These are phyloP conservation scores for Leptoteleia sp. DNA, from an alignment of 1,140 invertebrate species.

Conservation along the genomic window DNA sequence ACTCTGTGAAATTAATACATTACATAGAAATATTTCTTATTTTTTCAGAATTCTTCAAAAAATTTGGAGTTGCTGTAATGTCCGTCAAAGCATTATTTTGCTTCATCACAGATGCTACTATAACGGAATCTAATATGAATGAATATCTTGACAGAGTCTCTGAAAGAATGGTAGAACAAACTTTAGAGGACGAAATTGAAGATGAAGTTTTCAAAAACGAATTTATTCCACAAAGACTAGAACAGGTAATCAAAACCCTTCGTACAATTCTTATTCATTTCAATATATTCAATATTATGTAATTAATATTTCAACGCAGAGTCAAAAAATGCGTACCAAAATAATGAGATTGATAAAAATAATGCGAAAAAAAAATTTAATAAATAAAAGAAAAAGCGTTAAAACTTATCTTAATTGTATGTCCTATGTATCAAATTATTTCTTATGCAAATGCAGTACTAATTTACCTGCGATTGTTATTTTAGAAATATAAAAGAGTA, in stretches of 20 bases:
- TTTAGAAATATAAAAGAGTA: conserved; percentile 4
- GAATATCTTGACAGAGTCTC: conserved; percentile 88
- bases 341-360: no score
- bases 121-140: conserved; percentile 92
- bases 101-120: conserved; percentile 95
- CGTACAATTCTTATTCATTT: neutral
- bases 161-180: conserved; percentile 84
- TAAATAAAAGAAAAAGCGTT: no score
- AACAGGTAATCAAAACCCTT: conserved; percentile 84
- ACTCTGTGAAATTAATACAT: conserved; percentile 12
- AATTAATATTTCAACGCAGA: no score
- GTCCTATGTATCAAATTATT: conserved; percentile 5
- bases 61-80: conserved; percentile 93
- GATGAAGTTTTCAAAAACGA: conserved; percentile 96
- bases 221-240: conserved; percentile 97
- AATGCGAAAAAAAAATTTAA: no score
- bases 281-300: no score
- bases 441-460: conserved; percentile 1
- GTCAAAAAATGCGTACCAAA: no score
- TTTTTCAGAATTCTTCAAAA: conserved; percentile 92
- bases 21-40: conserved; percentile 9
- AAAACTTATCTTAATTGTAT: conserved; percentile 12
- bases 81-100: conserved; percentile 96
- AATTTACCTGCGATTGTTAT: conserved; percentile 3
- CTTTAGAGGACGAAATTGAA: conserved; percentile 88